Base-by-base conservation (phyloP, 2,113 vertebrate genomes). In the Eurypyga helias region DNA sequence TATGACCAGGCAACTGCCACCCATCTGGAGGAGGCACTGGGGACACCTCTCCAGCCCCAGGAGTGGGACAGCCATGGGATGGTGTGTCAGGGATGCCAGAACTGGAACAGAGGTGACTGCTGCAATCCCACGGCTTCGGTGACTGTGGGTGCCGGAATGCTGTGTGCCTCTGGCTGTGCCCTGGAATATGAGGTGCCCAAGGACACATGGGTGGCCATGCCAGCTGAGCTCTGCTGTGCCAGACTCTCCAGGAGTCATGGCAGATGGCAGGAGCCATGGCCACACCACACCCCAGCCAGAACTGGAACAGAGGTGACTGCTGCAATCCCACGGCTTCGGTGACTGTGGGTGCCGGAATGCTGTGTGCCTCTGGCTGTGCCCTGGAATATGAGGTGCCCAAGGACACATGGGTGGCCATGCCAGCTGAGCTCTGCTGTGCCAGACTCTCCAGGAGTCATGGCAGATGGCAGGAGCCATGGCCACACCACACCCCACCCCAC, bases 21-120 rank as follows among this genome's bases (percentile, higher is more conserved):
- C n/a, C 43, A 13, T 25, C 25, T 64, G 33, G 31, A 83, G 28
- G 13, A 62, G 58, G 20, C 41, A 43, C 72, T 87, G 78, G 41
- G 34, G 36, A 17, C 9, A 17, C 10, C 6, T 33, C 51, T 58
- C 16, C 51, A 83, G 29, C 13, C 51, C 54, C 38, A 52, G 1
- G 24, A 19, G 4, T 31, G 23, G 51, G n/a, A 61, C 26, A 76
- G 57, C 12, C 61, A 28, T 0, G 0, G 24, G 28, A 31, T 0
- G 1, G 49, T 36, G 54, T n/a, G 51, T 34, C 45, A 49, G n/a
- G 12, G 45, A 9, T 41, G 21, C 9, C 85, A 73, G 26, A 11
- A 29, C 58, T 43, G 26, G 15, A 41, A 12, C 70, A 87, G 73
- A 51, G 33, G 45, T 45, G 33, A 17, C 26, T 1, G 2, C 86